Conservation (phyloP, 92 coral and sea anemone genomes). For the Zoanthus gigantus region DNA sequence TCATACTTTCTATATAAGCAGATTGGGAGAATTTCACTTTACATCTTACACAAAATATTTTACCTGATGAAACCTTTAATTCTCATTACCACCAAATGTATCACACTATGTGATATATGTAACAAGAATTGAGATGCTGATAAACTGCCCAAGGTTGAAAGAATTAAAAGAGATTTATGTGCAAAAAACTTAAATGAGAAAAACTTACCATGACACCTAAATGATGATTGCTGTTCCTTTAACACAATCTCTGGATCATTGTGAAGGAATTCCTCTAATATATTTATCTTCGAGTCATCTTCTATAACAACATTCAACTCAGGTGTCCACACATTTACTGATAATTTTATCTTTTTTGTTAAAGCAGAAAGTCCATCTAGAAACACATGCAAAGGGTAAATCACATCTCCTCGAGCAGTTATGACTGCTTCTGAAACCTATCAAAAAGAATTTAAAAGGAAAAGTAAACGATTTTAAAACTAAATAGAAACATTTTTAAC, state of each 20-base stretch:
- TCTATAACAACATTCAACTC: constrained; percentile 68
- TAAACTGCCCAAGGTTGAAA: too few relatives aligned
- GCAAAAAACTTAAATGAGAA: too few relatives aligned
- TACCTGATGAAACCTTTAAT: too few relatives aligned
- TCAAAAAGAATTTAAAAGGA: background rate
- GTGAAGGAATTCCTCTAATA: constrained; percentile 56
- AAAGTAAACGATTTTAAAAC: background rate
- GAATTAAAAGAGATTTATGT: too few relatives aligned
- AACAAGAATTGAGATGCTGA: too few relatives aligned
- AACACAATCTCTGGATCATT: constrained; percentile 79
- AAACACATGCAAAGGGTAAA: constrained; percentile 80
- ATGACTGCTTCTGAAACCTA: constrained; percentile 64
- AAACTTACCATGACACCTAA: constrained; percentile 84
- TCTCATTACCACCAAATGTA: too few relatives aligned
- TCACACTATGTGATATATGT: too few relatives aligned
- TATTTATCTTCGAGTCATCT: constrained; percentile 11
- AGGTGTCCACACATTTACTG: constrained; percentile 93
- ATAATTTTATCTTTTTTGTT: constrained; percentile 77
- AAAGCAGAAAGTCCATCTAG: constrained; percentile 81
- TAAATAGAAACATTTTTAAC: too few relatives aligned
- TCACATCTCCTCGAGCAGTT: constrained; percentile 82
- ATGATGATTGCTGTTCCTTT: constrained; percentile 69
- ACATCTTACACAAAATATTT: too few relatives aligned
- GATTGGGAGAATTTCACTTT: too few relatives aligned
- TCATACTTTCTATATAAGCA: too few relatives aligned